Conservation (phyloP, 2,797 vertebrate species). For the Clamator glandarius region DNA sequence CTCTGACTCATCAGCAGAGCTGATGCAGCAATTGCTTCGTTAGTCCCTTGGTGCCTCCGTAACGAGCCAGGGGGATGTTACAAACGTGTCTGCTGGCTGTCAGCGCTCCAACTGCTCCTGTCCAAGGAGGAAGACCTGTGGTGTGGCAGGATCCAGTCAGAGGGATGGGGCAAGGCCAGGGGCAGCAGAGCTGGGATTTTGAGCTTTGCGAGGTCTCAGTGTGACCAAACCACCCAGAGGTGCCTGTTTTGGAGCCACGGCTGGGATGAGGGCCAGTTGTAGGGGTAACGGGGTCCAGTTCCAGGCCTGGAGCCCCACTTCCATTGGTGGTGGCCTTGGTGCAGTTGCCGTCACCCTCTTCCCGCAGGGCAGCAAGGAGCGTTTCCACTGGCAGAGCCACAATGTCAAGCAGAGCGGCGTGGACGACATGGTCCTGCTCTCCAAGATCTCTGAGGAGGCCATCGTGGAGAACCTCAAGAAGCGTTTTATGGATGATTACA, state of each 20-base stretch:
- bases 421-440: constrained; percentile 97
- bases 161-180: background rate
- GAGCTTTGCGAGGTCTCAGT: background rate
- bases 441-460: constrained; percentile 94
- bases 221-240: background rate
- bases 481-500: constrained; percentile 95
- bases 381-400: constrained; percentile 98
- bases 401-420: constrained; percentile 98
- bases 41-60: accelerated
- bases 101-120: background rate
- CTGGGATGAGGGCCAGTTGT: accelerated
- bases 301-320: background rate
- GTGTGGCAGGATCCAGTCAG: background rate
- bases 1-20: background rate
- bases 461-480: constrained; percentile 97
- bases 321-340: accelerated
- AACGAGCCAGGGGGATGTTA: background rate
- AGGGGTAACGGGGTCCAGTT: background rate
- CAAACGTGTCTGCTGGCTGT: accelerated
- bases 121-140: accelerated
- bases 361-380: constrained; percentile 86
- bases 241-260: accelerated
- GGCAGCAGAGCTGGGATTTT: accelerated
- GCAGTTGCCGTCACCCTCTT: background rate
- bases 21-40: accelerated